Evolutionary conservation across 2,113 vertebrate species (phyloP).

Genomic region (Emydocephalus ijimae): DNA sequence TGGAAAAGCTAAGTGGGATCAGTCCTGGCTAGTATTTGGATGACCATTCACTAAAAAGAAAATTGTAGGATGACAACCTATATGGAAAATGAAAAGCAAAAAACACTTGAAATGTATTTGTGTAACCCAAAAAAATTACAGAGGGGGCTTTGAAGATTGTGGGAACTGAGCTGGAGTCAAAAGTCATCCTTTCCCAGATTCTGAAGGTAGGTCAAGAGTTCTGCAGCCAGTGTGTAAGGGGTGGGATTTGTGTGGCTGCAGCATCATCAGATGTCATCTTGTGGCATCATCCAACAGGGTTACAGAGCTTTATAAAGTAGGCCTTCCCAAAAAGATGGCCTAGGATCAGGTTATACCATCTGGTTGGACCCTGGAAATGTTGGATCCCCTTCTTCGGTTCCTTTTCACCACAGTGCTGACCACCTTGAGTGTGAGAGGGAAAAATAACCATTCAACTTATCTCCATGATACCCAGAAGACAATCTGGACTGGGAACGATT

Average conservation of each 20-base stretch:
- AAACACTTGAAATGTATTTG: not conserved
- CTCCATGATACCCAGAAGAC: not conserved
- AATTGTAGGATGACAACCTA: not conserved
- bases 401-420: not conserved
- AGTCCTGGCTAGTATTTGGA: not conserved
- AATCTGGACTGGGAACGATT: not conserved
- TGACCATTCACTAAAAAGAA: not conserved
- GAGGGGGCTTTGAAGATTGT: not conserved
- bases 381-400: not conserved
- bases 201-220: not conserved
- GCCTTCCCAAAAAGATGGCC: not conserved
- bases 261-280: no score
- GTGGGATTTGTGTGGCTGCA: no score
- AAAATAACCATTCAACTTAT: not conserved
- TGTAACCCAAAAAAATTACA: not conserved
- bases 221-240: not conserved
- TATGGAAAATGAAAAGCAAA: not conserved
- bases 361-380: not conserved
- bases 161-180: not conserved
- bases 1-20: not conserved
- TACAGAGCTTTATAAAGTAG: not conserved
- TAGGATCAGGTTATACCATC: not conserved
- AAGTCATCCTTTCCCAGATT: not conserved
- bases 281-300: not conserved
- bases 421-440: not conserved